Evolutionary conservation across 2,113 vertebrate species (phyloP).

Genomic region (Psittacara wagleri): DNA sequence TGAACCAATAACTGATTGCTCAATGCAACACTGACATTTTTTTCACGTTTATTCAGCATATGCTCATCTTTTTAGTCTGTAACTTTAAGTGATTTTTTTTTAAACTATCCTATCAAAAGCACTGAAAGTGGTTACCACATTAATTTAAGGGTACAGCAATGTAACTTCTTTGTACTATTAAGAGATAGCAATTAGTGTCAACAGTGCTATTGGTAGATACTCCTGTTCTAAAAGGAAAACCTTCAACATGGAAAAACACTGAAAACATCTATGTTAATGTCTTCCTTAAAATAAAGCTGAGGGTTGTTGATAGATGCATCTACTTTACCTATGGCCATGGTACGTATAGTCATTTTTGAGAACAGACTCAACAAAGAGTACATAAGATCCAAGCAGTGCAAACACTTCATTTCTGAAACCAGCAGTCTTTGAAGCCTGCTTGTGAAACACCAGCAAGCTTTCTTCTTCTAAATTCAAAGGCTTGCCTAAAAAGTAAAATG

Average conservation of each 20-base stretch:
- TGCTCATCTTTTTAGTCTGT: not conserved
- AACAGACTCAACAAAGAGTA: not conserved
- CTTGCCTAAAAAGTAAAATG: not conserved
- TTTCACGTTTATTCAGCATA: not conserved
- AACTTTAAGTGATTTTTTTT: not conserved
- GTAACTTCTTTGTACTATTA: not conserved
- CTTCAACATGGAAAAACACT: not conserved
- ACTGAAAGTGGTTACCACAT: not conserved
- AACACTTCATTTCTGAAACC: not conserved
- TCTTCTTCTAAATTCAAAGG: not conserved
- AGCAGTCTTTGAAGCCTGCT: not conserved
- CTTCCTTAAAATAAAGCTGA: not conserved
- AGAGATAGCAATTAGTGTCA: not conserved
- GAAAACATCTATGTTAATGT: not conserved
- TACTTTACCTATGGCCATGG: not conserved
- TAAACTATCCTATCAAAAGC: not conserved
- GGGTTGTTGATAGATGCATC: not conserved
- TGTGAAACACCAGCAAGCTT: not conserved
- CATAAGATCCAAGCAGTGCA: not conserved
- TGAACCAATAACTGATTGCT: not conserved
- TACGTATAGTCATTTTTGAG: not conserved
- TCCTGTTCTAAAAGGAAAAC: not conserved
- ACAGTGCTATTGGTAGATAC: not conserved
- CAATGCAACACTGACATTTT: not conserved
- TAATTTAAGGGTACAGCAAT: not conserved